Conservation (phyloP, 2,113 vertebrate species). For the Onychorhynchus coronatus region DNA sequence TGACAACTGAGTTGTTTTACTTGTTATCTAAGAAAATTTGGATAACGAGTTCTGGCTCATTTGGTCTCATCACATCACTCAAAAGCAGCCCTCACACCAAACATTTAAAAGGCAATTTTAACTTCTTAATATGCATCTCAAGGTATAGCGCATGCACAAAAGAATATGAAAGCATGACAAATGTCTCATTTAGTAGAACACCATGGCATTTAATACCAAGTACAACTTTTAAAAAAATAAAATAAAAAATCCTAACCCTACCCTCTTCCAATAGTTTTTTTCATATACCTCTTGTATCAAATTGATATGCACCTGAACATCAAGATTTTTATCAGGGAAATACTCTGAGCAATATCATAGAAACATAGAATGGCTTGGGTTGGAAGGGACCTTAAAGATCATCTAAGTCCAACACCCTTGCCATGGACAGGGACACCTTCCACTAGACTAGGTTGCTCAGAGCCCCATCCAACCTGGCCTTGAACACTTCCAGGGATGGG, state of each 20-base stretch:
- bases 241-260: background rate
- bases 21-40: conserved; percentile 24
- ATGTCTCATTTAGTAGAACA: background rate
- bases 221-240: background rate
- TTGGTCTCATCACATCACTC: background rate
- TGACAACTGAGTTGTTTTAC: background rate
- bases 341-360: background rate
- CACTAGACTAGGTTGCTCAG: too few relatives aligned
- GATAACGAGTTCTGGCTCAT: conserved; percentile 19
- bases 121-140: background rate
- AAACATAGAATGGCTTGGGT: background rate
- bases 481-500: too few relatives aligned
- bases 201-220: background rate
- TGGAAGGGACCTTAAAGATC: background rate
- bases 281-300: background rate
- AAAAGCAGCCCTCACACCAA: background rate
- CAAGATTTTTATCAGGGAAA: background rate
- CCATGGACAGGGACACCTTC: too few relatives aligned
- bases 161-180: background rate
- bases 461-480: too few relatives aligned
- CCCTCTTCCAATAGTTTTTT: background rate
- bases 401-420: too few relatives aligned
- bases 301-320: background rate
- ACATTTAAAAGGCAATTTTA: background rate
- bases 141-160: background rate